Evolutionary conservation across 1,140 invertebrate genomes (phyloP).

Genomic region (roundworm (Caenorhabditis elegans)): DNA sequence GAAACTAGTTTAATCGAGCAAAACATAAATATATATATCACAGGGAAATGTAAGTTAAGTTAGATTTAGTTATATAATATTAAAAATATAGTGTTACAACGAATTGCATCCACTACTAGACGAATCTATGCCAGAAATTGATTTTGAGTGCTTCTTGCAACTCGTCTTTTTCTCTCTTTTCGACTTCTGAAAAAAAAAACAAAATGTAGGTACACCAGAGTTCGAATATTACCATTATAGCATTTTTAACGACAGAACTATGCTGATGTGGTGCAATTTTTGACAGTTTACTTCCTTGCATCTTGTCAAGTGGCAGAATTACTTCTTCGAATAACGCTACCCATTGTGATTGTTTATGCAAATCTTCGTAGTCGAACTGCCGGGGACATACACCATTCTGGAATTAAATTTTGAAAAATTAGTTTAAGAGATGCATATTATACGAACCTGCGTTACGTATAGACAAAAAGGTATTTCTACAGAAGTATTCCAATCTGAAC

Average conservation of each 20-base stretch:
- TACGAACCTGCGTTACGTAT: not conserved
- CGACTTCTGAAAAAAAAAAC: not conserved
- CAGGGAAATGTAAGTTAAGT: too few relatives aligned
- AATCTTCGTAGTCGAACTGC: not conserved
- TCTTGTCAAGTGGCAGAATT: not conserved
- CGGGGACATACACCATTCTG: not conserved
- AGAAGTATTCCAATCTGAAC: not conserved
- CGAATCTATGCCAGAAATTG: not conserved
- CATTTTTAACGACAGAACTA: not conserved
- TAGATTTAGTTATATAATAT: too few relatives aligned
- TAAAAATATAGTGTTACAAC: not conserved
- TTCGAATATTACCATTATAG: not conserved
- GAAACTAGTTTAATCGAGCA: not conserved
- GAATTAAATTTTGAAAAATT: not conserved
- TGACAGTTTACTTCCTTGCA: not conserved
- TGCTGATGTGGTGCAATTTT: slow-evolving; percentile 1
- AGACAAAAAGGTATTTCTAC: slow-evolving; percentile 8
- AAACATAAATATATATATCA: not conserved
- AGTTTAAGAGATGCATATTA: too few relatives aligned
- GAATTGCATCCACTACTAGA: not conserved
- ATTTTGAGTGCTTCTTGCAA: not conserved
- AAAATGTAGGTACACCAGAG: too few relatives aligned
- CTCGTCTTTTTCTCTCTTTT: not conserved
- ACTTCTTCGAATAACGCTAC: not conserved
- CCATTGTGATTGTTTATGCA: not conserved